A percentile compares a stretch with the other conserved stretches of the same genome.
phyloP scores from a whole-genome alignment of 2,888 invertebrate species.

The Conops quadrifasciatus region DNA sequence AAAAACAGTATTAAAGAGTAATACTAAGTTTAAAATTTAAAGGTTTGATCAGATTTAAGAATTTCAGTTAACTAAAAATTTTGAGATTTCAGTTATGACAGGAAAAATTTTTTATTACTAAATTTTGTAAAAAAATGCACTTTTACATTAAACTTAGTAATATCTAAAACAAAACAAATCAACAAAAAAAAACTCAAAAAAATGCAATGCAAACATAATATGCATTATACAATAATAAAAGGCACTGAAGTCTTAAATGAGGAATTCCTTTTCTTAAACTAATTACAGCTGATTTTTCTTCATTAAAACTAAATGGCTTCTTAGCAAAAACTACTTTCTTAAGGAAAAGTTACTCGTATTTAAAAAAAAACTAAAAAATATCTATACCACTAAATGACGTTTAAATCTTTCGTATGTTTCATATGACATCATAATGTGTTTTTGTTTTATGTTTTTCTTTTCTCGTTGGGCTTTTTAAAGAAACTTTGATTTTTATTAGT shows the following conservation, averaged over 20 bases:
- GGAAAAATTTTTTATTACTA: conserved; percentile 5
- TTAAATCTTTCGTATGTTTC: too few relatives aligned
- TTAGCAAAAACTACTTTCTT: background rate
- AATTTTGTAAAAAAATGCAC: conserved; percentile 25
- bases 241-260: conserved; percentile 34
- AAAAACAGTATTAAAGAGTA: too few relatives aligned
- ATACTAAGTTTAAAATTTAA: too few relatives aligned
- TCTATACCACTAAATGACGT: too few relatives aligned
- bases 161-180: background rate
- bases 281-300: background rate
- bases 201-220: background rate
- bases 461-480: too few relatives aligned
- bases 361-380: too few relatives aligned
- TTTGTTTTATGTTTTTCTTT: too few relatives aligned
- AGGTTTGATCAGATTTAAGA: too few relatives aligned
- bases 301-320: background rate
- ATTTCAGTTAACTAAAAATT: too few relatives aligned
- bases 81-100: background rate
- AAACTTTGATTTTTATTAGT: too few relatives aligned
- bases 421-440: too few relatives aligned
- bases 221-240: conserved; percentile 15
- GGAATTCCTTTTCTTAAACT: conserved; percentile 1
- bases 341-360: too few relatives aligned
- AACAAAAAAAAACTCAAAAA: conserved; percentile 38
- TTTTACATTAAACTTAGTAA: conserved; percentile 21